Evolutionary conservation across 2,797 vertebrate genomes (phyloP), one percentile per base, ranked within the genome.

Genomic region (Enteromius thamalakanensis): DNA sequence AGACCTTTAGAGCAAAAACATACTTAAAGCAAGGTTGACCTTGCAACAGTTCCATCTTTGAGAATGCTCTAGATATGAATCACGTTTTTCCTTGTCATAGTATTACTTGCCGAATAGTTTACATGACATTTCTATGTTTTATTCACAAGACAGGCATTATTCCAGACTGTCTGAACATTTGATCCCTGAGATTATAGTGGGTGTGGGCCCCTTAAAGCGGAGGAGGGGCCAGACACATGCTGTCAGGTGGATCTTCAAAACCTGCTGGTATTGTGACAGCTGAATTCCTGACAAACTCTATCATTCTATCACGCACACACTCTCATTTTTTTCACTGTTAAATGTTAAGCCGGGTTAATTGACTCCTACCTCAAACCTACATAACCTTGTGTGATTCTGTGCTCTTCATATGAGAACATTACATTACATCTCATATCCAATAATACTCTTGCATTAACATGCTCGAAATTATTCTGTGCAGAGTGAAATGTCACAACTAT

Each of bases 221-320:
- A 81, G 64, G 82, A 77, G 37, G 67, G 67, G 65, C 74, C 74
- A 83, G 29, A 83, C 62, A 55, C 47, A 82, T 64, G 64, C 74
- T 62, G 65, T 83, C 82, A 83, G 67, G 65, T 71, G 75, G 40
- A 83, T 78, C 75, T 14, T 62, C 42, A 78, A 65, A 83, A 71
- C 42, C 47, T 93, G 91, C 94, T 90, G 92, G 92, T 92, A 93
- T 90, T 90, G 91, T 92, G 90, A 92, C 87, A 92, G 88, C 85
- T 89, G 92, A 90, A 93, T 92, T 90, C 92, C 87, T 88, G 86
- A 79, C 62, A 40, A 76, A 70, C 29, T 62, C 21, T 75, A 69
- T 76, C 45, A 32, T 62, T 79, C 32, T 29, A 29, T 37, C 17
- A 81, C 51, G 67, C 60, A 76, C 82, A 64, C 79, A 64, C 40